Base-by-base conservation (phyloP, 2,888 invertebrate species). In the Rhyacophila evoluta region DNA sequence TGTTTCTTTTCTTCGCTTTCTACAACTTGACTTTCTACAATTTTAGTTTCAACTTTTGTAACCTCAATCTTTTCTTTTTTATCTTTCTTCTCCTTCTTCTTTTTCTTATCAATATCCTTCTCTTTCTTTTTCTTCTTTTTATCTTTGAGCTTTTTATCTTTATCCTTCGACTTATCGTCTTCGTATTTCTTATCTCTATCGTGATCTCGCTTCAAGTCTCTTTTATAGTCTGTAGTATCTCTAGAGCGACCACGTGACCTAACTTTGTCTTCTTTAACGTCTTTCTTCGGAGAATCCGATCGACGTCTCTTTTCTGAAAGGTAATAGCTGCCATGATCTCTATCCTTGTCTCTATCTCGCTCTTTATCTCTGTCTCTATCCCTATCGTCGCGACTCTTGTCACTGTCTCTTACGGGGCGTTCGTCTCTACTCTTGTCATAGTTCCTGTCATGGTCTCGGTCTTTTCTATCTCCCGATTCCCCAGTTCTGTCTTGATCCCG, bases 81-180 rank as follows among this genome's bases (percentile, higher is more conserved):
- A 19, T 91, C 90, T 75, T 89, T 90, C 79, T 88, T 89, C n/a
- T 89, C 89, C 36, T 90, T 90, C 83, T 91, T 91, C 82, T 87
- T 86, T 83, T 87, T 88, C 85, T 86, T 86, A 72, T 85, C 85
- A 67, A 83, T 87, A 84, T 90, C 91, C 79, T 89, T 91, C 84
- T 88, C 89, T 80, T 90, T 87, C 79, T 89, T 91, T 83, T 88
- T 91, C 86, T 85, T 86, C 83, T 84, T 86, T 84, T 84, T 85
- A 80, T 87, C 87, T 85, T 88, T 85, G 33, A 84, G 85, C 85
- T 87, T 84, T 82, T 87, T 87, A 80, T 89, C 86, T 84, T 88
- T 89, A 83, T 86, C 87, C 81, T 91, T 92, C 15, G 55, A 19
- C 19, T 55, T 55, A 81, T 90, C 89, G 67, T 91, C 91, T 82